These are phyloP conservation scores for Clivina fossor DNA, from an alignment of 2,888 invertebrate genomes.

Conservation along the genomic window DNA sequence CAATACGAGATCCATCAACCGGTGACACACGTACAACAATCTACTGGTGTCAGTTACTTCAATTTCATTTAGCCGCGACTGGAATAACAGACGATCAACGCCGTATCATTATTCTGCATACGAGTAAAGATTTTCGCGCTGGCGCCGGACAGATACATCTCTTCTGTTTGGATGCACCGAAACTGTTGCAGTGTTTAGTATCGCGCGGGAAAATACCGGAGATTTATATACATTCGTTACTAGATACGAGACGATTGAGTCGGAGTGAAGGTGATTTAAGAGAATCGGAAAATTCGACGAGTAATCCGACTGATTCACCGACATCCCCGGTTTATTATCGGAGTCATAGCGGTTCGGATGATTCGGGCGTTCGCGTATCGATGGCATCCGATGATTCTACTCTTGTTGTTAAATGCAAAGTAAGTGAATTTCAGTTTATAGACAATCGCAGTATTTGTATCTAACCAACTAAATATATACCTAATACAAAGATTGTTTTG, in stretches of 20 bases:
- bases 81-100: constrained; percentile 58
- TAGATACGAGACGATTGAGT: constrained; percentile 49
- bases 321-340: constrained; percentile 48
- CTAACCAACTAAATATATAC: too few relatives aligned
- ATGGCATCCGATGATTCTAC: constrained; percentile 50
- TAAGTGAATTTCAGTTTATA: constrained; percentile 36
- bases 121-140: constrained; percentile 60
- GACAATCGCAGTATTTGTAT: too few relatives aligned
- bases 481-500: too few relatives aligned
- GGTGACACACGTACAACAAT: constrained; percentile 57
- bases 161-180: constrained; percentile 55
- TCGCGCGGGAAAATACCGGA: constrained; percentile 52
- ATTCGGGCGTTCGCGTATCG: constrained; percentile 50
- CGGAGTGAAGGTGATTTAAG: constrained; percentile 57
- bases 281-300: constrained; percentile 38
- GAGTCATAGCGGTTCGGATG: constrained; percentile 48
- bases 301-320: constrained; percentile 40
- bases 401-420: constrained; percentile 47
- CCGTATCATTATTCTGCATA: constrained; percentile 61
- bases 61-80: constrained; percentile 58
- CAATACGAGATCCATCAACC: constrained; percentile 58
- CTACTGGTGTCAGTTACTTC: constrained; percentile 63
- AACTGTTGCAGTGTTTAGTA: constrained; percentile 54
- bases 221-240: constrained; percentile 38
- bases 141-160: constrained; percentile 58